Conservation (phyloP, 2,797 vertebrate species). For the Dermochelys coriacea region DNA sequence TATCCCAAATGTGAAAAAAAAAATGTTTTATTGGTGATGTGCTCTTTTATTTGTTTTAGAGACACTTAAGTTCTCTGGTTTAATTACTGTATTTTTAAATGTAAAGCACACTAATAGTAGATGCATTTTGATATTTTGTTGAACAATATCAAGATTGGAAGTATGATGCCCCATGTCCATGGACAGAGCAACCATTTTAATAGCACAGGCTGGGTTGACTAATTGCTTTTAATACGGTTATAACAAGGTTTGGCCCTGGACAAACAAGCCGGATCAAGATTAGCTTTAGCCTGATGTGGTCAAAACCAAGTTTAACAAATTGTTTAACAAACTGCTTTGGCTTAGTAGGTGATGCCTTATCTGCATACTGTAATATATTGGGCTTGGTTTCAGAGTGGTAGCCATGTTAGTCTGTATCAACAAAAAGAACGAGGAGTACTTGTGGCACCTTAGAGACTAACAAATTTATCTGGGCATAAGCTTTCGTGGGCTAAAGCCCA, state of each 20-base stretch:
- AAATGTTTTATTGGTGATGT: not conserved
- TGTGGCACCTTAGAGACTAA: too few species aligned
- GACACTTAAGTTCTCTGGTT: not conserved
- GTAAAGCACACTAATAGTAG: not conserved
- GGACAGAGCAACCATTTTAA: not conserved
- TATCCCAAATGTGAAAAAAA: not conserved
- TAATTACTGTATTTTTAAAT: not conserved
- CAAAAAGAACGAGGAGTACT: too few species aligned
- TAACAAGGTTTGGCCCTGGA: not conserved
- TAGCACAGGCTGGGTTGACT: not conserved
- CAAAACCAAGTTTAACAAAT: not conserved
- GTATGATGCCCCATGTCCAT: not conserved
- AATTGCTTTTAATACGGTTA: not conserved
- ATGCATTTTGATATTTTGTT: not conserved
- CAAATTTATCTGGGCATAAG: too few species aligned
- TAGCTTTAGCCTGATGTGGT: fast-evolving
- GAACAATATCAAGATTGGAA: not conserved
- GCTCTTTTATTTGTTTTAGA: not conserved
- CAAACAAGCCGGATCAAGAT: not conserved
- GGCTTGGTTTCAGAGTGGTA: not conserved
- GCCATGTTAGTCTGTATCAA: too few species aligned
- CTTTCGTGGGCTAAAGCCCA: too few species aligned
- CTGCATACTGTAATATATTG: not conserved
- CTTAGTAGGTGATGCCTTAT: not conserved
- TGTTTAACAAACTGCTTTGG: not conserved